Evolutionary conservation across 1,140 invertebrate genomes (phyloP).

Genomic region (Pseudomyrmex pallidus): DNA sequence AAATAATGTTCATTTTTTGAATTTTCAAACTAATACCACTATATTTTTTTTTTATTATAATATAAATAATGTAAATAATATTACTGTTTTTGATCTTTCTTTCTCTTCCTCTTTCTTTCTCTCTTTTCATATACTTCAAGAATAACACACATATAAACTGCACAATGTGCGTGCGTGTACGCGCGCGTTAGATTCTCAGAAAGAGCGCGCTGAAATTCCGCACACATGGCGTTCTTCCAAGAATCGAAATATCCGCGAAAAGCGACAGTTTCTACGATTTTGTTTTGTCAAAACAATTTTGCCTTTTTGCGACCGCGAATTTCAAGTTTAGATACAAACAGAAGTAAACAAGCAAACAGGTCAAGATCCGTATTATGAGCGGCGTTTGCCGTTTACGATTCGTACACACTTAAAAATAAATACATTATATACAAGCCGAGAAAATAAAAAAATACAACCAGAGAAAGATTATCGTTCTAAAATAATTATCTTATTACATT

Average conservation of each 20-base stretch:
- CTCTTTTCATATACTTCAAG: background rate
- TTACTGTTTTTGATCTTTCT: too few species aligned
- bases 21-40: too few species aligned
- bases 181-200: background rate
- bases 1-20: too few species aligned
- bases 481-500: too few species aligned
- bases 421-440: too few species aligned
- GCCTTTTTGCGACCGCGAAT: background rate
- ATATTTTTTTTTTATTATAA: too few species aligned
- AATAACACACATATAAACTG: background rate
- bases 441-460: too few species aligned
- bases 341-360: constrained; percentile 20
- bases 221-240: constrained; percentile 30
- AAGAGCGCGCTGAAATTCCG: constrained; percentile 9
- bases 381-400: background rate
- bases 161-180: background rate
- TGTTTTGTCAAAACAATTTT: background rate
- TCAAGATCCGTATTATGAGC: constrained; percentile 12
- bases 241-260: constrained; percentile 22
- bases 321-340: constrained; percentile 36
- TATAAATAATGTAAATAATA: too few species aligned
- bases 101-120: too few species aligned
- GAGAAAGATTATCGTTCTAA: too few species aligned
- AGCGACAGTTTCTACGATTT: constrained; percentile 13
- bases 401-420: too few species aligned